Base-by-base conservation (phyloP, 2,113 vertebrate species). In the Oncorhynchus kisutch region DNA sequence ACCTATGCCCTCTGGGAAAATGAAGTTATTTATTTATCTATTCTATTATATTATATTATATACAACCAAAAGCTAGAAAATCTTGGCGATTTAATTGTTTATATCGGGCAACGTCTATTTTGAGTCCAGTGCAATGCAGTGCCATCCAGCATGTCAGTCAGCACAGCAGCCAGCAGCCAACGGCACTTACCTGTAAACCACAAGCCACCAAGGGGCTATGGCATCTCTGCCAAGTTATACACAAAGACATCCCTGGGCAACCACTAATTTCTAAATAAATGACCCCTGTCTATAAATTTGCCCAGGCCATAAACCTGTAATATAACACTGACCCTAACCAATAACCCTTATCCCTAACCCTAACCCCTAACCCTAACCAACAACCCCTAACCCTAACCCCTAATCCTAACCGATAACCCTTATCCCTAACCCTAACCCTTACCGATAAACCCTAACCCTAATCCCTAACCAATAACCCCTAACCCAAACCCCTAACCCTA, bases 271-370 rank as follows among this genome's bases (percentile, higher is more conserved):
- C 70, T 67, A 83, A 72, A 81, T 60, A 70, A 74, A 84, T 75
- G 81, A 78, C 78, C 51, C 12, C 77, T 82, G 75, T 51, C 54
- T 71, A 80, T 3, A 73, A n/a, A 72, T 76, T 9, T 0, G 4
- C 83, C 70, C 84, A 79, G 81, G 80, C 67, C 78, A 80, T 79
- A 70, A 83, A 81, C 86, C 84, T 90, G 77, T 3, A 62, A 22
- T 14, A 14, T 54, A 16, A 14, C 51, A 16, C 49, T 16, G 16
- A 51, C 39, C 39, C 9, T 12, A 45, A 45, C 39, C 9, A 8
- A 45, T 45, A 45, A 45, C 9, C 39, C n/a, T n/a, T n/a, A n/a
- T n/a, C n/a, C 39, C 7, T 9, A 45, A 45, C 39, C 39, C 39
- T 39, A 45, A 45, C 8, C 31, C 31, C 31, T 6, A 34, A 34